A percentile compares a stretch with the other conserved stretches of the same genome.
Evolutionary conservation across 2,797 vertebrate species (phyloP).

Genomic region (Peromyscus aztecus): DNA sequence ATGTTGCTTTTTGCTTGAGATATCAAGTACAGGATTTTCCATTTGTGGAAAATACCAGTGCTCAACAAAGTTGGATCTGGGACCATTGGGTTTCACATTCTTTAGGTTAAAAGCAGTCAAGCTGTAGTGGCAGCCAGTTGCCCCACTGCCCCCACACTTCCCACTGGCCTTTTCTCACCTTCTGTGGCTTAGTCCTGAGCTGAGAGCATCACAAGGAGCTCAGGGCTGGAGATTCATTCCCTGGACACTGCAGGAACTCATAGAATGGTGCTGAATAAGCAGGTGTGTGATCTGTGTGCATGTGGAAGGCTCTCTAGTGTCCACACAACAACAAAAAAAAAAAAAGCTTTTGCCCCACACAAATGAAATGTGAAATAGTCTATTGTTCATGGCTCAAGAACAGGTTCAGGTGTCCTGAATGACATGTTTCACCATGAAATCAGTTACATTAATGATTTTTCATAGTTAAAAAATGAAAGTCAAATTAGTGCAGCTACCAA

Average conservation of each 20-base stretch:
- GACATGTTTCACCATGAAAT: background rate
- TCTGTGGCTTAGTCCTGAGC: background rate
- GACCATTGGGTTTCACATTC: background rate
- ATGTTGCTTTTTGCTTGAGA: background rate
- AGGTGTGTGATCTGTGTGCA: accelerated
- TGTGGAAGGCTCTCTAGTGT: background rate
- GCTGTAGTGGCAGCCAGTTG: background rate
- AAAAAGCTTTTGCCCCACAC: background rate
- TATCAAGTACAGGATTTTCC: background rate
- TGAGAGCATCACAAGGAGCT: accelerated
- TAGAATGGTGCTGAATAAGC: background rate
- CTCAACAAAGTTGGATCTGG: background rate
- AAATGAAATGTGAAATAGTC: background rate
- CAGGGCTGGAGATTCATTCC: accelerated
- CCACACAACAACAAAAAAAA: too few relatives aligned
- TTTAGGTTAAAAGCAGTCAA: background rate
- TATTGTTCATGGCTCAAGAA: background rate
- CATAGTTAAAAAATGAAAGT: background rate
- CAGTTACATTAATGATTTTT: background rate
- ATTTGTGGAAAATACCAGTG: background rate
- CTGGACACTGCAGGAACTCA: accelerated
- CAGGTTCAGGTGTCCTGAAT: background rate
- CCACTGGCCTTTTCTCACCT: background rate
- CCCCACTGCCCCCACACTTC: background rate
- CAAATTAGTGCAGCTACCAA: background rate